Conservation (phyloP, 1,140 invertebrate species). For the Hermatobates lingyangjiaoensis region DNA sequence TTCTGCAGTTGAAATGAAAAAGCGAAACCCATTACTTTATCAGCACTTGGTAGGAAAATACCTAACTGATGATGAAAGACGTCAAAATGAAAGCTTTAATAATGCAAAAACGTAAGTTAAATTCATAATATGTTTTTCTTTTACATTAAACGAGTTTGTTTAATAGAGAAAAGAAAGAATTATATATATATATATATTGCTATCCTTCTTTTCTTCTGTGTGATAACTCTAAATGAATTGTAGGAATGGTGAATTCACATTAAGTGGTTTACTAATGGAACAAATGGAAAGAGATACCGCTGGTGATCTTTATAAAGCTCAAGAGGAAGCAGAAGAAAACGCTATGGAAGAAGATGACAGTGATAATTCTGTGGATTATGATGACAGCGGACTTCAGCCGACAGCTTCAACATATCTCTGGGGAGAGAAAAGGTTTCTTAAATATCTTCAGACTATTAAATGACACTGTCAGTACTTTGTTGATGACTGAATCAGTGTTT, state of each 20-base stretch:
- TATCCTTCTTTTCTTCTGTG: not conserved
- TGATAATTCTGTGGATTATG: not conserved
- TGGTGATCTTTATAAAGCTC: not conserved
- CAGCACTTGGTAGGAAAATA: slow-evolving; percentile 74
- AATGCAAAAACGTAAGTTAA: not conserved
- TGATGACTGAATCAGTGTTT: too few species aligned
- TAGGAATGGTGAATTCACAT: slow-evolving; percentile 17
- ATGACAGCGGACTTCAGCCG: not conserved
- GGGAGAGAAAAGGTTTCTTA: not conserved
- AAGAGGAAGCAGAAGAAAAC: slow-evolving; percentile 12
- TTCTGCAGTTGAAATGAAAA: slow-evolving; percentile 81
- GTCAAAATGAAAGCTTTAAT: slow-evolving; percentile 17
- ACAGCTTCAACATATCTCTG: not conserved
- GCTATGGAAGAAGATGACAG: slow-evolving; percentile 9
- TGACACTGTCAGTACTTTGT: too few species aligned
- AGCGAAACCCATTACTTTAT: slow-evolving; percentile 70
- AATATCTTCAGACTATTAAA: not conserved
- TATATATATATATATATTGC: too few species aligned
- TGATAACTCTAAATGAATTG: slow-evolving; percentile 1
- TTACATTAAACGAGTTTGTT: too few species aligned
- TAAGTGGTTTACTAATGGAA: slow-evolving; percentile 44
- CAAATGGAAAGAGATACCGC: slow-evolving; percentile 33
- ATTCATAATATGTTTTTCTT: too few species aligned
- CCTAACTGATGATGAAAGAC: slow-evolving; percentile 53
- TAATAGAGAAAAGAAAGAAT: too few species aligned